Conservation (phyloP, 2,888 invertebrate species). For the Cerceris rybyensis region DNA sequence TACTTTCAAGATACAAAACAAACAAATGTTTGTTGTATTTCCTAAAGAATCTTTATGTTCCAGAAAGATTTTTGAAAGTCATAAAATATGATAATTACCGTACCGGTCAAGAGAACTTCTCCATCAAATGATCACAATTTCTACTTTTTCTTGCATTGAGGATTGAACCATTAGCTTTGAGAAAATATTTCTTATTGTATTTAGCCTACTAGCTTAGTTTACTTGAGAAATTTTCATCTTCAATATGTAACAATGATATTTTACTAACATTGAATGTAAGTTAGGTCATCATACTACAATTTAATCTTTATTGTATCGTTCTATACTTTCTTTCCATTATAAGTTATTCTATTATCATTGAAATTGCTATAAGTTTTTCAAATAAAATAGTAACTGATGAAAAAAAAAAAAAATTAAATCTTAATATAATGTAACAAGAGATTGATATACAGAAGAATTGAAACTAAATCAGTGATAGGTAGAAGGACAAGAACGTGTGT, state of each 20-base stretch:
- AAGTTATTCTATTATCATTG: slow-evolving; percentile 5
- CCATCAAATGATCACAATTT: slow-evolving; percentile 4
- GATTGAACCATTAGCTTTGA: background rate
- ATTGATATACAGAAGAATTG: slow-evolving; percentile 29
- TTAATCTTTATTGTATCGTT: slow-evolving; percentile 12
- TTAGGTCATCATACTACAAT: background rate
- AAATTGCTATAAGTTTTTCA: slow-evolving; percentile 11
- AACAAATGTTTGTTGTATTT: slow-evolving; percentile 25
- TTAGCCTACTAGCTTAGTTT: background rate
- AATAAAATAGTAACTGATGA: slow-evolving; percentile 23
- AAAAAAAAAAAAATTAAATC: background rate
- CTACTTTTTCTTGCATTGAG: slow-evolving; percentile 18
- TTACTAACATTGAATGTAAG: background rate
- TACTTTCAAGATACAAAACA: background rate
- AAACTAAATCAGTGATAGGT: slow-evolving; percentile 18
- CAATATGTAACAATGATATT: background rate
- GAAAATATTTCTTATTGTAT: background rate
- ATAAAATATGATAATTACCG: slow-evolving; percentile 34
- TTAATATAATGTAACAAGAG: slow-evolving; percentile 9
- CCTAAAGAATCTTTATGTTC: slow-evolving; percentile 47
- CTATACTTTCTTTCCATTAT: slow-evolving; percentile 19
- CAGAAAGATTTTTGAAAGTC: slow-evolving; percentile 46
- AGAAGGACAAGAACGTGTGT: slow-evolving; percentile 26
- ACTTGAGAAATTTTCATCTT: background rate
- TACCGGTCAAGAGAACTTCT: slow-evolving; percentile 30